phyloP scores from a whole-genome alignment of 2,888 invertebrate species.

The Petrophora chlorosata region DNA sequence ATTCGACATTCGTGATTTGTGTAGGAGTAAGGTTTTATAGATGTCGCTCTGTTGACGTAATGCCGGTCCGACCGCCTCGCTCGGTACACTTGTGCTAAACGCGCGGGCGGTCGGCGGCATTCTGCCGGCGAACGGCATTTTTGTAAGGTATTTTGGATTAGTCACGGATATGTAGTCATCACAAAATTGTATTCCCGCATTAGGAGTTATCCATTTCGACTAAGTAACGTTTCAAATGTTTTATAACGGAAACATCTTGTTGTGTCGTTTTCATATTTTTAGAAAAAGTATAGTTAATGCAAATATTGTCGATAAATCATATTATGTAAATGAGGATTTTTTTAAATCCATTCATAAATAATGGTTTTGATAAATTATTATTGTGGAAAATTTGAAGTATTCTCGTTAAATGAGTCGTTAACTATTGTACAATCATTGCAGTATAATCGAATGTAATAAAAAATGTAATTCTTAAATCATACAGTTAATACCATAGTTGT shows the following conservation, averaged over 20 bases:
- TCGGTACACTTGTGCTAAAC: neutral
- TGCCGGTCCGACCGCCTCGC: conserved; percentile 21
- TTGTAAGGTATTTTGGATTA: conserved; percentile 68
- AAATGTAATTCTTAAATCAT: conserved; percentile 60
- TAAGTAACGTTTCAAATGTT: conserved; percentile 68
- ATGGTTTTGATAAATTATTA: conserved; percentile 71
- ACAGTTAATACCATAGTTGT: conserved; percentile 71
- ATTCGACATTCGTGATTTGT: conserved; percentile 63
- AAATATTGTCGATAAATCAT: conserved; percentile 66
- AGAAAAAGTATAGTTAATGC: conserved; percentile 70
- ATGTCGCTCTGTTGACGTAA: conserved; percentile 46
- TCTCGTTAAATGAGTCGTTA: conserved; percentile 73
- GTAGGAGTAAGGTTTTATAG: conserved; percentile 58
- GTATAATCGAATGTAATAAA: conserved; percentile 72
- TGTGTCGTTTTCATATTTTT: conserved; percentile 81
- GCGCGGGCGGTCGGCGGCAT: neutral
- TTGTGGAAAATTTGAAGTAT: conserved; percentile 72
- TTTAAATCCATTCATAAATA: conserved; percentile 60
- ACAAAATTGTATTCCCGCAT: conserved; percentile 73
- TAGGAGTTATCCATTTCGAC: conserved; percentile 68
- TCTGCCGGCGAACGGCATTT: conserved; percentile 46
- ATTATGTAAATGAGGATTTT: conserved; percentile 47
- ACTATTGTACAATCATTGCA: conserved; percentile 73
- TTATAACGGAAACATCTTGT: conserved; percentile 70
- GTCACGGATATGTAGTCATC: conserved; percentile 76